These are phyloP conservation scores for Malthinus seriepunctatus DNA, from an alignment of 2,888 invertebrate genomes.

Conservation along the genomic window DNA sequence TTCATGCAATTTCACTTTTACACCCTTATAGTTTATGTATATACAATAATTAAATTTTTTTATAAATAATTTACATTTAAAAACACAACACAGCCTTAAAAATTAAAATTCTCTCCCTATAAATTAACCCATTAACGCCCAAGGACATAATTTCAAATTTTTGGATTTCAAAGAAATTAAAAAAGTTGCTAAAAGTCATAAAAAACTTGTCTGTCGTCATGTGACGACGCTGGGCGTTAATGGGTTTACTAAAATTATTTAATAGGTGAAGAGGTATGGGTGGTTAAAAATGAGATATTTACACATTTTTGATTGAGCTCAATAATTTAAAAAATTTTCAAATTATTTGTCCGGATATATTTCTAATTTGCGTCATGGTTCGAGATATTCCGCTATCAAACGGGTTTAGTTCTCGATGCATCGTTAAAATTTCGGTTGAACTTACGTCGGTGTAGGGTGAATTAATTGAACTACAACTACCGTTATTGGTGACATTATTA, in stretches of 20 bases:
- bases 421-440: conserved; percentile 45
- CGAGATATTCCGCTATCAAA: conserved; percentile 40
- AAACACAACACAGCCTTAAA: neutral
- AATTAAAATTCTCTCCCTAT: neutral
- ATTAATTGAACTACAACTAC: conserved; percentile 5
- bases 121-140: neutral
- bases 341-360: conserved; percentile 41
- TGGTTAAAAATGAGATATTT: neutral
- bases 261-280: too few species aligned
- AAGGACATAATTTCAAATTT: too few species aligned
- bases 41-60: neutral
- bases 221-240: too few species aligned
- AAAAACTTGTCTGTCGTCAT: too few species aligned
- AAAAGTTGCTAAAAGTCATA: too few species aligned
- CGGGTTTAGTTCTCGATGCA: conserved; percentile 42
- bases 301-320: conserved; percentile 46
- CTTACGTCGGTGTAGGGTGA: conserved; percentile 14
- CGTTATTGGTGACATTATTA: conserved; percentile 33
- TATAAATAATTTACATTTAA: conserved; percentile 4
- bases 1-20: conserved; percentile 2
- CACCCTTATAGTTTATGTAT: neutral
- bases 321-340: neutral
- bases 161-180: too few species aligned
- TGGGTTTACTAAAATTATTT: too few species aligned
- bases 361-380: conserved; percentile 47